A percentile compares a stretch with the other conserved stretches of the same genome.
phyloP scores from a whole-genome alignment of 2,113 vertebrate species.

The Lepus americanus region DNA sequence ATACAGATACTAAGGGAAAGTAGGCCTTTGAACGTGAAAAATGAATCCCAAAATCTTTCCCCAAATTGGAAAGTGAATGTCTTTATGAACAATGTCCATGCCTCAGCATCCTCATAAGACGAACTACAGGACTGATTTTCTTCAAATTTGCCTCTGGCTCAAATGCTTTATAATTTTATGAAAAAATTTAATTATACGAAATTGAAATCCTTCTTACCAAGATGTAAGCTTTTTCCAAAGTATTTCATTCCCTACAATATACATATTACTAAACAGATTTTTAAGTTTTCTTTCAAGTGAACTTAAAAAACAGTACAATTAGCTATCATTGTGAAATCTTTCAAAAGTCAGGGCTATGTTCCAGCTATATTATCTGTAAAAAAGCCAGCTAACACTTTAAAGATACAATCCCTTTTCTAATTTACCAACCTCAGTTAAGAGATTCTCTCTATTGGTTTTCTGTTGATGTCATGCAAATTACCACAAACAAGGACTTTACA shows the following conservation, averaged over 20 bases:
- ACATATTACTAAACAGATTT: not conserved
- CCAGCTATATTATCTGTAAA: not conserved
- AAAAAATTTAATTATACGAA: constrained; percentile 6
- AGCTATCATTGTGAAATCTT: not conserved
- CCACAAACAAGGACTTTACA: not conserved
- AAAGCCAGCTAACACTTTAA: not conserved
- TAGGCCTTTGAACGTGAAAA: not conserved
- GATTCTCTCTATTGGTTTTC: not conserved
- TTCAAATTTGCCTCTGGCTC: not conserved
- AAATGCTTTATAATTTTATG: not conserved
- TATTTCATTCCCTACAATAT: not conserved
- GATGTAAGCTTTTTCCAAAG: not conserved
- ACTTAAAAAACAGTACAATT: not conserved
- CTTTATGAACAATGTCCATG: not conserved
- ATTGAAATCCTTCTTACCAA: constrained; percentile 33
- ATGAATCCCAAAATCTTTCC: not conserved
- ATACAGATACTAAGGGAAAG: not conserved
- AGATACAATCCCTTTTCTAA: not conserved
- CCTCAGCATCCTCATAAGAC: not conserved
- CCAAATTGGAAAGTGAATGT: not conserved
- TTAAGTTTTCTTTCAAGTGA: not conserved
- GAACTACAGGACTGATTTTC: not conserved
- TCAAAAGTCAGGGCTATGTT: not conserved
- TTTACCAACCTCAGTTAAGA: not conserved
- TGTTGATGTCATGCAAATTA: not conserved